These are phyloP conservation scores for Taxidea taxus DNA, from an alignment of 2,113 vertebrate genomes.

Conservation along the genomic window DNA sequence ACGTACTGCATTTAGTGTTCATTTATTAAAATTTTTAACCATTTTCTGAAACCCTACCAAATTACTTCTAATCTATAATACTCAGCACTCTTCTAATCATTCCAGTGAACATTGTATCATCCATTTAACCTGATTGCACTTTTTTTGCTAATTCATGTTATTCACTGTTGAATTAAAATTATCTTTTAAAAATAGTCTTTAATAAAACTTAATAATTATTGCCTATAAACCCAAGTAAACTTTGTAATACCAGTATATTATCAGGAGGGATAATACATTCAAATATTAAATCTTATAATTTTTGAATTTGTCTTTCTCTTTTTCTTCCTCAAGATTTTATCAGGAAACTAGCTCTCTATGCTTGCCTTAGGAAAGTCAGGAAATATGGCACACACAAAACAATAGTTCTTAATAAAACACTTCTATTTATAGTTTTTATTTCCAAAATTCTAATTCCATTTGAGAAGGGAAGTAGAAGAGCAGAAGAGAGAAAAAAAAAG, in stretches of 20 bases:
- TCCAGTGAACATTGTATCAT: background rate
- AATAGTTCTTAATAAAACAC: background rate
- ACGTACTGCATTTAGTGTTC: background rate
- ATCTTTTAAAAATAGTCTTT: background rate
- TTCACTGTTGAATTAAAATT: background rate
- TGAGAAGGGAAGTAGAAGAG: background rate
- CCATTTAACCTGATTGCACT: background rate
- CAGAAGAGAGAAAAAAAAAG: background rate
- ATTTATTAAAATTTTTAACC: background rate
- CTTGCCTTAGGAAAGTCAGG: background rate
- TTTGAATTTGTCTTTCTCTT: background rate
- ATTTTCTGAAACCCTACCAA: background rate
- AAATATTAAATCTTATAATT: background rate
- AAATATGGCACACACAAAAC: background rate
- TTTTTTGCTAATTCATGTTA: background rate
- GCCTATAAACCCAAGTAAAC: background rate
- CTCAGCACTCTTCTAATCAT: background rate
- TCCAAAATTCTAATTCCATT: background rate
- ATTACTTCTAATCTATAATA: background rate
- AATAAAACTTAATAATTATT: background rate
- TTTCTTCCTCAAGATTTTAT: background rate
- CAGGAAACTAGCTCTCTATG: background rate
- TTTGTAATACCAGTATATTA: background rate
- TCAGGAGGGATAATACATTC: background rate
- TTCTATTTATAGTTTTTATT: background rate